Base-by-base conservation (phyloP, 2,113 vertebrate species). In the Electrona antarctica region DNA sequence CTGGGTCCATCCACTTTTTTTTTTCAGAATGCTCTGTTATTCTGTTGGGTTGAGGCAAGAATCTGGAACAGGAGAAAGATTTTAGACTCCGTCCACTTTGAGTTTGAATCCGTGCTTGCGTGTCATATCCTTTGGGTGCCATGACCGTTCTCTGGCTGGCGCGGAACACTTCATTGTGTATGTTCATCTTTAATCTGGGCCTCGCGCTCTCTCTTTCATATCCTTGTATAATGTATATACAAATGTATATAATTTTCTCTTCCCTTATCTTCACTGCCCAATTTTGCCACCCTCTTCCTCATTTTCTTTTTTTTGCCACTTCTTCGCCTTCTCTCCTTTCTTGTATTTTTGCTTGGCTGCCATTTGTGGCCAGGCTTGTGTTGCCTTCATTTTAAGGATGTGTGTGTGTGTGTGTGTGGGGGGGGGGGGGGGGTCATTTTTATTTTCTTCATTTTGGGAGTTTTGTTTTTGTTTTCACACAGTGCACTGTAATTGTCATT, bases 401-500 rank as follows among this genome's bases (percentile, higher is more conserved):
- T 72, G 76, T 89, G 84, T 33, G 60, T 33, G 47, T 67, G 33
- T 41, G 33, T 41, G 33, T 41, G 33, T 41, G 21, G 21, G 21
- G 21, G 21, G 21, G 21, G 21, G 33, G 3, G 33, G 33, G 1
- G 1, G 51, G 49, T 67, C 60, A 69, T 72, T 60, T 41, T 45
- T 48, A 50, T 52, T 47, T 58, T 60, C 14, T 74, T 12, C 15
- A 33, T 4, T 66, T 79, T 73, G 48, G 58, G 73, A 76, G 73
- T 70, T 55, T 69, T 52, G 12, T 57, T 41, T 55, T 64, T 10
- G 8, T 55, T 89, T 86, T 79, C 84, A 90, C 87, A 91, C 90
- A 88, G 87, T 91, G 91, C 92, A 93, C 91, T 93, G 90, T 93
- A 87, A 87, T 89, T n/a, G n/a, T n/a, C n/a, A n/a, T n/a, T n/a